Percentiles rank a stretch among this genome's conserved stretches.
phyloP scores from a whole-genome alignment of 2,797 vertebrate genomes.

The Hephaestus fuliginosus region DNA sequence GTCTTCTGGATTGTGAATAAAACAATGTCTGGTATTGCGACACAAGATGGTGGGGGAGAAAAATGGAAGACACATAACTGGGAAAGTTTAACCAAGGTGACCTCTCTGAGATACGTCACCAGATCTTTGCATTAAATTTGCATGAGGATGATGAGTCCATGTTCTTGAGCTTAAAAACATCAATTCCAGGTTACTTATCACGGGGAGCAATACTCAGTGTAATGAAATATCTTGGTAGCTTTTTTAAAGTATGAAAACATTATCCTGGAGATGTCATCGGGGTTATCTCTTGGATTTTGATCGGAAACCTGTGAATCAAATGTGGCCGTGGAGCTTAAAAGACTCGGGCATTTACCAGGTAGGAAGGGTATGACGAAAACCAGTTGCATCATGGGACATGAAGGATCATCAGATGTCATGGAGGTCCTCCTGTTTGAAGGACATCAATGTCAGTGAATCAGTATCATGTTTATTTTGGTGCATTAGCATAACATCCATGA shows the following conservation, averaged over 20 bases:
- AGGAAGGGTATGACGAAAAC: no score
- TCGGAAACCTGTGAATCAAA: no score
- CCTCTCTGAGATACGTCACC: background rate
- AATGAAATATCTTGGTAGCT: no score
- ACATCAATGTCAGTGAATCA: background rate
- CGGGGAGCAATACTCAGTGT: no score
- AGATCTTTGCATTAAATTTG: background rate
- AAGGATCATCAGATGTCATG: background rate
- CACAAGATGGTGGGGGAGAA: background rate
- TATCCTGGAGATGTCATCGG: no score
- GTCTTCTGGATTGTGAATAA: constrained; percentile 26
- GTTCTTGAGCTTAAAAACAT: no score
- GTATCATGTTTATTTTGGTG: background rate
- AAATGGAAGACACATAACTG: background rate
- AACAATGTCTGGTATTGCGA: constrained; percentile 1
- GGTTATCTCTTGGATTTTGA: no score
- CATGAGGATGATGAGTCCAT: background rate
- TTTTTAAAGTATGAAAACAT: no score
- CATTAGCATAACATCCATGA: background rate
- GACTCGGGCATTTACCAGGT: no score
- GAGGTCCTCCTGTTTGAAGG: background rate
- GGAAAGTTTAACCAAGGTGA: background rate
- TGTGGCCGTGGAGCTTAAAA: no score
- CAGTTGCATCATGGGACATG: background rate
- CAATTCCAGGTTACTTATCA: no score